Conservation (phyloP, 2,113 vertebrate genomes). For the Suricata suricatta region DNA sequence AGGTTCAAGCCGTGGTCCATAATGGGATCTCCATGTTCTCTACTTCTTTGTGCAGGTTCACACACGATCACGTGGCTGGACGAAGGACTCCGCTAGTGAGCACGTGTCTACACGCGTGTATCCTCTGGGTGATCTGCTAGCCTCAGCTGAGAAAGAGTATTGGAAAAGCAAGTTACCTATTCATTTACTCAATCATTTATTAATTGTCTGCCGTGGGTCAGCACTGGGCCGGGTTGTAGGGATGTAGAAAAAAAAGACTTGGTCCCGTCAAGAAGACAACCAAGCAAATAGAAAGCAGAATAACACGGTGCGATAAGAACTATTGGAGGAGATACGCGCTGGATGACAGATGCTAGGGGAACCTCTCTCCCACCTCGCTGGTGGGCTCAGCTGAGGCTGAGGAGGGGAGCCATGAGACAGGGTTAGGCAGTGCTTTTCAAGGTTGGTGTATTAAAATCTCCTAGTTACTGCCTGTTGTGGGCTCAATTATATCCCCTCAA, state of each 20-base stretch:
- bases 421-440: not conserved
- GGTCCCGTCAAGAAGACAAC: not conserved
- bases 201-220: not conserved
- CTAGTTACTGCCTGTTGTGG: not conserved
- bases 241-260: not conserved
- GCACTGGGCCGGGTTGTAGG: not conserved
- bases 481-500: not conserved
- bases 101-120: not conserved
- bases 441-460: not conserved
- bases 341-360: not conserved
- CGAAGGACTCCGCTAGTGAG: not conserved
- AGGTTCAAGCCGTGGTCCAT: rapidly evolving
- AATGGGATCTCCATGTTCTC: not conserved
- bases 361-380: not conserved
- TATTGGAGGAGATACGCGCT: not conserved
- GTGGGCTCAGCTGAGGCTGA: not conserved
- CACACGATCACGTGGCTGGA: not conserved
- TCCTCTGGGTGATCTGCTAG: not conserved
- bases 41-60: not conserved
- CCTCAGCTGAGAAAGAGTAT: not conserved
- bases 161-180: not conserved
- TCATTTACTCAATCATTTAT: not conserved
- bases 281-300: not conserved
- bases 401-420: not conserved
- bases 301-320: not conserved